Conservation (phyloP, 1,140 invertebrate genomes). For the Conus ventricosus region DNA sequence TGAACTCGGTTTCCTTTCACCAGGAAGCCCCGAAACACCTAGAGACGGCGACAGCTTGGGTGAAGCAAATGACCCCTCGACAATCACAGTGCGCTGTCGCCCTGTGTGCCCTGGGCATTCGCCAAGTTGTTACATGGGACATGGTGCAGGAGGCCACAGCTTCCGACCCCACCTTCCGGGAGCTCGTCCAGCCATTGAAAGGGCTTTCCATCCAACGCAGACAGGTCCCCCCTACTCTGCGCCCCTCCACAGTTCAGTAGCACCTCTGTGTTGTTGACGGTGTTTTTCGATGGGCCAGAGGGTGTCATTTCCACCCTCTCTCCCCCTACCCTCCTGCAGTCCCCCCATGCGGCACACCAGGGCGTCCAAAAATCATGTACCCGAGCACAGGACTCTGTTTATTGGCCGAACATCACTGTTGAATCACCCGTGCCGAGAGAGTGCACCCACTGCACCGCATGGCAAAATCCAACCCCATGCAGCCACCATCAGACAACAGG, state of each 20-base stretch:
- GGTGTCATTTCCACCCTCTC: background rate
- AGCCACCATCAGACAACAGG: too few species aligned
- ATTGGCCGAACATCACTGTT: background rate
- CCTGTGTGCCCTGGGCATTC: background rate
- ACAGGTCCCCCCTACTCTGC: conserved; percentile 36
- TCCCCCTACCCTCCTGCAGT: background rate
- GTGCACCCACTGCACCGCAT: conserved; percentile 21
- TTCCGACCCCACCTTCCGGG: too few species aligned
- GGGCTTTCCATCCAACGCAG: conserved; percentile 42
- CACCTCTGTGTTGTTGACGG: conserved; percentile 37
- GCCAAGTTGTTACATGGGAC: conserved; percentile 40
- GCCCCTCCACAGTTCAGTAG: conserved; percentile 43
- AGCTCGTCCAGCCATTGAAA: conserved; percentile 43
- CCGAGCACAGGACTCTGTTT: conserved; percentile 45
- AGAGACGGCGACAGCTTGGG: conserved; percentile 13
- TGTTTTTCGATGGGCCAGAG: conserved; percentile 43
- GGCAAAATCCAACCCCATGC: too few species aligned
- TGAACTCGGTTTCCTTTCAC: too few species aligned
- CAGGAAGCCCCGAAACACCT: too few species aligned
- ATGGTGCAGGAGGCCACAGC: too few species aligned
- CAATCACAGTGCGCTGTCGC: conserved; percentile 33
- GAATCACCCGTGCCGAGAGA: conserved; percentile 34
- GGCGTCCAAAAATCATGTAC: conserved; percentile 44
- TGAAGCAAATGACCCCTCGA: conserved; percentile 42
- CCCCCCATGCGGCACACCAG: too few species aligned